phyloP scores from a whole-genome alignment of 1,140 invertebrate species.

The Diorhabda carinulata region DNA sequence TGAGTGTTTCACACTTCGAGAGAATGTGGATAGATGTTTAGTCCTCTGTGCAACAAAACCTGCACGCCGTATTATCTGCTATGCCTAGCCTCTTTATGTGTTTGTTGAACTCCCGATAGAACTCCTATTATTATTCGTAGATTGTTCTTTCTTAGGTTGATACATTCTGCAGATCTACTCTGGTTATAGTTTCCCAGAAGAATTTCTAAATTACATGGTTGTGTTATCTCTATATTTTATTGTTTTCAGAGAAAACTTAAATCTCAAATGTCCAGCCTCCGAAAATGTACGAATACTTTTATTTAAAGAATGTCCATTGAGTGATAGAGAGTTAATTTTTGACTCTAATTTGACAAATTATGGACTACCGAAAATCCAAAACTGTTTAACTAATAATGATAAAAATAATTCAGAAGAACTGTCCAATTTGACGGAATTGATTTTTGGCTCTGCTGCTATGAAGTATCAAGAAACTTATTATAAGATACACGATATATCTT shows the following conservation, averaged over 20 bases:
- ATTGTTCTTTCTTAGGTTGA: no score
- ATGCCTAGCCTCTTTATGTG: no score
- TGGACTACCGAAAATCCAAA: not conserved
- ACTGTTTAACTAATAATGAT: not conserved
- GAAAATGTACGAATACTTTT: constrained; percentile 74
- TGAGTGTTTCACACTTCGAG: no score
- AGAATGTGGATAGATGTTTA: no score
- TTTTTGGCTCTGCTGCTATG: constrained; percentile 85
- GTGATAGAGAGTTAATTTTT: constrained; percentile 75
- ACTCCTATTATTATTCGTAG: no score
- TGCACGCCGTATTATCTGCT: no score
- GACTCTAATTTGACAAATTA: constrained; percentile 60
- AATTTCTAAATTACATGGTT: no score
- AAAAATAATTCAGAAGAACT: constrained; percentile 64
- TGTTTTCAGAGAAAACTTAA: not conserved
- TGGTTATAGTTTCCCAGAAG: no score
- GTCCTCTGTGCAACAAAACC: no score
- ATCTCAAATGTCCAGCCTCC: constrained; percentile 19
- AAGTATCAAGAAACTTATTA: constrained; percentile 78
- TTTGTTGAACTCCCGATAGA: no score
- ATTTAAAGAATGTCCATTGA: constrained; percentile 79
- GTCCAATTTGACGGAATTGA: constrained; percentile 77
- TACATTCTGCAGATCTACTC: no score
- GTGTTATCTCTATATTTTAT: not conserved
- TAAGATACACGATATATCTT: constrained; percentile 73